Percentiles rank a stretch among this genome's conserved stretches.
These are phyloP conservation scores for Umimayanthus kanabou DNA, from an alignment of 92 coral and sea anemone species.

Conservation along the genomic window DNA sequence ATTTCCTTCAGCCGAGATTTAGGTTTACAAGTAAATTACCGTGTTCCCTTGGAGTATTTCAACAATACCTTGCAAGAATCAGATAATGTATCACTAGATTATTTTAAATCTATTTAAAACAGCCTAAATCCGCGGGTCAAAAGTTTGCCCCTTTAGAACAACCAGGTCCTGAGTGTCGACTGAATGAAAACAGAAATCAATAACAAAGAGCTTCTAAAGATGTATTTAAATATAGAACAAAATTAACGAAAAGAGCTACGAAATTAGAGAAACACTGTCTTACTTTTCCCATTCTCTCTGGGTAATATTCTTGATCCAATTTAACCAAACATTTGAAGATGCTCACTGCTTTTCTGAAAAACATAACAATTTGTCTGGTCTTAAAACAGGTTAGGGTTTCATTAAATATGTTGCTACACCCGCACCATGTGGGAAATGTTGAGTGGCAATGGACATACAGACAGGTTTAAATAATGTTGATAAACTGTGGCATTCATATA, in stretches of 20 bases:
- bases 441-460: too few species aligned
- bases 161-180: too few species aligned
- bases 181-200: neutral
- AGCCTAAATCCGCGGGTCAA: too few species aligned
- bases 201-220: neutral
- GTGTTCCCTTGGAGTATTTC: neutral
- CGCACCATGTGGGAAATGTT: too few species aligned
- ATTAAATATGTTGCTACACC: too few species aligned
- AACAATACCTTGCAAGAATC: neutral
- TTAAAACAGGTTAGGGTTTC: neutral
- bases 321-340: slow-evolving; percentile 79
- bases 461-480: too few species aligned
- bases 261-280: neutral
- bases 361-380: neutral
- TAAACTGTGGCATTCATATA: neutral
- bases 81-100: neutral
- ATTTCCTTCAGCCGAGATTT: neutral
- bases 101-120: too few species aligned
- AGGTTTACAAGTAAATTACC: too few species aligned
- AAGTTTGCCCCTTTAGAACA: too few species aligned
- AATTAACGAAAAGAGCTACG: too few species aligned
- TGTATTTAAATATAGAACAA: neutral
- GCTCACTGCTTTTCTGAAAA: slow-evolving; percentile 75
- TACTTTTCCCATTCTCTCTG: slow-evolving; percentile 98
- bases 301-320: slow-evolving; percentile 91